Base-by-base conservation (phyloP, 2,797 vertebrate genomes). In the Hippopotamyrus pictus region DNA sequence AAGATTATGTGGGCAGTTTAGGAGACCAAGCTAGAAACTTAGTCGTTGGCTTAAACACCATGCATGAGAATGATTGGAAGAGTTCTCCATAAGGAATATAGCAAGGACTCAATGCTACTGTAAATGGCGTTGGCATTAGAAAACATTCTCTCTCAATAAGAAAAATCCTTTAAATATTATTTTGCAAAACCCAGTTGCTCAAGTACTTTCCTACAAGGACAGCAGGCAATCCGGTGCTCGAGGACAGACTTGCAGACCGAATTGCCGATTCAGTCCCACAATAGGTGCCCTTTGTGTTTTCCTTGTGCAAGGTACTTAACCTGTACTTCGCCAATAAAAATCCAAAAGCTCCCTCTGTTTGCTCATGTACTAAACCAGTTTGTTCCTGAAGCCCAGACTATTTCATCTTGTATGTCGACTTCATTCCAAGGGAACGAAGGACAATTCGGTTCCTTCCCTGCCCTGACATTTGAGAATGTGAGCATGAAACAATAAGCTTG, bases 381-480 rank as follows among this genome's bases (percentile, higher is more conserved):
- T 51, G 83, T 69, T 48, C 29, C 41, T 14, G 83, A 17, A 89
- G 82, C 88, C 25, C 44, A 8, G 82, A 89, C 25, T 65, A 86
- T 86, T 69, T 89, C 88, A 85, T 48, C 37, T 41, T 65, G 14
- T 25, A 62, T 53, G 48, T 62, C 44, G 19, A 84, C 76, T 89
- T 89, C 8, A 85, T 85, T 89, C 54, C 41, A n/a, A 54, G 82
- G 57, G 59, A 69, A 69, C 8, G 83, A 73, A 89, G 59, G 59
- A 73, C 25, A 44, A 86, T 85, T 89, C 82, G 59, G 48, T 89
- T 65, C 83, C 54, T 29, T 84, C 82, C 41, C 48, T 59, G 51
- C 41, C 88, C 53, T 89, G 76, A 85, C 88, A 89, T 89, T 89
- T 89, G 29, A 59, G 79, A 89, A 57, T 62, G 53, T 12, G 54